Evolutionary conservation across 2,797 vertebrate genomes (phyloP).

Genomic region (Chlorospingus semifuscus): DNA sequence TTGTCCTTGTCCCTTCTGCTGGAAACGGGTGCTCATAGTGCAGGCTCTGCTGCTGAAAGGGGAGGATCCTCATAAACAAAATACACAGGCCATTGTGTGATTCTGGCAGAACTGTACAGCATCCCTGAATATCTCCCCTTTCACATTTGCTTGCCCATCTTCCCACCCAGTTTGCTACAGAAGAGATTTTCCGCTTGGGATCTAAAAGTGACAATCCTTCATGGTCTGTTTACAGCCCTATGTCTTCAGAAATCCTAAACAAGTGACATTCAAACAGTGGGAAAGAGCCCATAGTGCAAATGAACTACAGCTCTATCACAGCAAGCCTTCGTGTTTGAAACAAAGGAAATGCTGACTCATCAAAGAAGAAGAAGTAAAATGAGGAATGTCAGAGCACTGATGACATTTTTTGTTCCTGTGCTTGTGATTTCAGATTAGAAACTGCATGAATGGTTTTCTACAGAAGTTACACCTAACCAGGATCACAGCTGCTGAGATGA

Average conservation of each 20-base stretch:
- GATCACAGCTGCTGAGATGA: neutral
- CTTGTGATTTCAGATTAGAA: neutral
- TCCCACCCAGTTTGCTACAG: neutral
- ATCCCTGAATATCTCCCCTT: neutral
- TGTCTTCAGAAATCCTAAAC: neutral
- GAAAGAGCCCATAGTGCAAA: neutral
- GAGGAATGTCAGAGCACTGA: neutral
- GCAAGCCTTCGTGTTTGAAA: neutral
- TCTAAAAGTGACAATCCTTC: neutral
- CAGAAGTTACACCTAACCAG: neutral
- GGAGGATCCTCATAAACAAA: neutral
- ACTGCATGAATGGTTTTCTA: neutral
- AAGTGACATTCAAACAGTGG: conserved; percentile 29
- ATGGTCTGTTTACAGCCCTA: neutral
- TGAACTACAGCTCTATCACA: neutral
- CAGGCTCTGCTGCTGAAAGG: neutral
- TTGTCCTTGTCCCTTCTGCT: neutral
- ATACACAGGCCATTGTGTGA: neutral
- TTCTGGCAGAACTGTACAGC: neutral
- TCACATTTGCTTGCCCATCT: neutral
- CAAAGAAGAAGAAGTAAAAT: conserved; percentile 10
- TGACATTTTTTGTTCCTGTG: neutral
- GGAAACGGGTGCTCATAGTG: accelerated
- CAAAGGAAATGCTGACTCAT: neutral
- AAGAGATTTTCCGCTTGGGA: neutral